Evolutionary conservation across 2,113 vertebrate genomes (phyloP).

Genomic region (Melanocharis versteri): DNA sequence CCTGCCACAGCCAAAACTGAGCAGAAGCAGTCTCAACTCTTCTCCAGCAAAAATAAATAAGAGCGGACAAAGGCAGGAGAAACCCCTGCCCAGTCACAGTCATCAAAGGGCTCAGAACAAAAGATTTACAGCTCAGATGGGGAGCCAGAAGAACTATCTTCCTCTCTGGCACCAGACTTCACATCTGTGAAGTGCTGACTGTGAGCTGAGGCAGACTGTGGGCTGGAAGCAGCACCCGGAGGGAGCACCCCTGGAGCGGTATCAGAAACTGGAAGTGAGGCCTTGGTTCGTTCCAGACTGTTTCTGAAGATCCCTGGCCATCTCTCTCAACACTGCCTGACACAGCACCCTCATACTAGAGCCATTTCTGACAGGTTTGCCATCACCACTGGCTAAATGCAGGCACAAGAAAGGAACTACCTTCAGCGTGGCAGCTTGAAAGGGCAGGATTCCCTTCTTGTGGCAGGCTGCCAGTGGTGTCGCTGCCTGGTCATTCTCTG

Average conservation of each 20-base stretch:
- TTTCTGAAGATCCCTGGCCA: neutral
- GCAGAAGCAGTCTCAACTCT: neutral
- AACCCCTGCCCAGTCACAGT: neutral
- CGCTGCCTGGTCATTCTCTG: neutral
- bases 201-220: neutral
- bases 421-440: neutral
- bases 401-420: neutral
- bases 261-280: neutral
- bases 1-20: neutral
- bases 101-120: neutral
- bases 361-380: neutral
- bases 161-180: conserved; percentile 3
- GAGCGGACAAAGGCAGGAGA: neutral
- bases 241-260: neutral
- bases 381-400: neutral
- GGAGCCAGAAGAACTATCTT: neutral
- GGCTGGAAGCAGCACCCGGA: neutral
- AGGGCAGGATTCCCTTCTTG: neutral
- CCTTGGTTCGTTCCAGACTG: neutral
- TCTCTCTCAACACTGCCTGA: neutral
- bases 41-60: neutral
- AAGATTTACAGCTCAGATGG: neutral
- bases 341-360: neutral
- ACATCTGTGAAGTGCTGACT: conserved; percentile 1
- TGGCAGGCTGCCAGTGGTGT: neutral